These are phyloP conservation scores for Diplogasteroides magnus DNA, from an alignment of 1,140 invertebrate genomes.

Conservation along the genomic window DNA sequence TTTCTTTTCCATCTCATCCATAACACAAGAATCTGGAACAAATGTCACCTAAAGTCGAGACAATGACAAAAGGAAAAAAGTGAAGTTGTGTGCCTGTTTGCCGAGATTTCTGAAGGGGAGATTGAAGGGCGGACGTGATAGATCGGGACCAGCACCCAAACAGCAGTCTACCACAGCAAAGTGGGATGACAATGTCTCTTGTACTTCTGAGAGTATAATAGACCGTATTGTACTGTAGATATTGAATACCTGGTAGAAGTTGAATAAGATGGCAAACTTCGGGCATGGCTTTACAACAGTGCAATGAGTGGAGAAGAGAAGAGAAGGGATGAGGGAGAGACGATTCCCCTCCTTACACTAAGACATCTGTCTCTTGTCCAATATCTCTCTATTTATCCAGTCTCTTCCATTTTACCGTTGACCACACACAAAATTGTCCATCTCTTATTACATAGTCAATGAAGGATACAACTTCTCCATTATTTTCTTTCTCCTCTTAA, in stretches of 20 bases:
- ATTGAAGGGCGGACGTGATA: not conserved
- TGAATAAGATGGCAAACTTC: not conserved
- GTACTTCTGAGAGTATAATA: not conserved
- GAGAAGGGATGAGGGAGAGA: too few relatives aligned
- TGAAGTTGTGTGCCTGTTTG: not conserved
- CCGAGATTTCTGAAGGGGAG: not conserved
- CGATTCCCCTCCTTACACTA: too few relatives aligned
- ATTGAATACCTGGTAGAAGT: not conserved
- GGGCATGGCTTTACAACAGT: not conserved
- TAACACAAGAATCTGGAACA: not conserved
- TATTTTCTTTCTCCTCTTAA: too few relatives aligned
- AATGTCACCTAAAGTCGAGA: not conserved
- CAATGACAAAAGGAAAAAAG: not conserved
- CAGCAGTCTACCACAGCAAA: not conserved
- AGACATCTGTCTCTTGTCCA: too few relatives aligned
- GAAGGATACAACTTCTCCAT: too few relatives aligned
- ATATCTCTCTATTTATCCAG: too few relatives aligned
- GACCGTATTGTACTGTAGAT: not conserved
- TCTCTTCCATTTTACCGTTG: too few relatives aligned
- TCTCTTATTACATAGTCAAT: too few relatives aligned
- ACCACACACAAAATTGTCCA: too few relatives aligned
- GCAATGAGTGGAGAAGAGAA: not conserved
- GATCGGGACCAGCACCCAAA: not conserved
- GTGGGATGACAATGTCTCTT: not conserved
- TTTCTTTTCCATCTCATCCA: not conserved